phyloP scores from a whole-genome alignment of 2,888 invertebrate species.

The Apodemia hepburni region DNA sequence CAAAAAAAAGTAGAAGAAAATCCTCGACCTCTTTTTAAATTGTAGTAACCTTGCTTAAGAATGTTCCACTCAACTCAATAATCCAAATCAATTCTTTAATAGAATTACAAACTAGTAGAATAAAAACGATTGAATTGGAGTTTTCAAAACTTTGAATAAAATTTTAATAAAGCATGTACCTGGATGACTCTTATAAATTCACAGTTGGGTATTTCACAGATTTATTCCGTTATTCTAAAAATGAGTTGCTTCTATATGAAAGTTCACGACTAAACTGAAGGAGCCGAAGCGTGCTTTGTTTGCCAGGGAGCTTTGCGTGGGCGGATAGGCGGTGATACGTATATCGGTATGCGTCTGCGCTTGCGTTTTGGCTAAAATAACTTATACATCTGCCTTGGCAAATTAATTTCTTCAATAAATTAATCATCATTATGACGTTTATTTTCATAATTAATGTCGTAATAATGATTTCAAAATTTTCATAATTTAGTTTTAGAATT shows the following conservation, averaged over 20 bases:
- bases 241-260: conserved; percentile 53
- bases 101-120: neutral
- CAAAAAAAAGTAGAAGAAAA: neutral
- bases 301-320: conserved; percentile 61
- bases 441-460: conserved; percentile 23
- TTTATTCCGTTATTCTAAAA: conserved; percentile 3
- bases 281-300: conserved; percentile 55
- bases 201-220: conserved; percentile 10
- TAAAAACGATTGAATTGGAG: neutral
- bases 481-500: neutral
- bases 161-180: conserved; percentile 6
- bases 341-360: conserved; percentile 48
- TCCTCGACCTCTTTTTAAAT: neutral
- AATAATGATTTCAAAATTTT: too few relatives aligned
- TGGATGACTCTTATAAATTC: neutral
- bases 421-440: conserved; percentile 42
- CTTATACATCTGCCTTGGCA: conserved; percentile 62
- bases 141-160: neutral
- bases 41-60: neutral
- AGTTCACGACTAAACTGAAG: conserved; percentile 66
- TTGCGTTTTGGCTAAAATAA: conserved; percentile 51
- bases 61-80: neutral
- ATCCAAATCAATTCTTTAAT: neutral
- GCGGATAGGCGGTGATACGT: conserved; percentile 38
- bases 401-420: conserved; percentile 51